These are phyloP conservation scores for Scelioninae gen. 2 DNA, from an alignment of 2,888 invertebrate species.

Conservation along the genomic window DNA sequence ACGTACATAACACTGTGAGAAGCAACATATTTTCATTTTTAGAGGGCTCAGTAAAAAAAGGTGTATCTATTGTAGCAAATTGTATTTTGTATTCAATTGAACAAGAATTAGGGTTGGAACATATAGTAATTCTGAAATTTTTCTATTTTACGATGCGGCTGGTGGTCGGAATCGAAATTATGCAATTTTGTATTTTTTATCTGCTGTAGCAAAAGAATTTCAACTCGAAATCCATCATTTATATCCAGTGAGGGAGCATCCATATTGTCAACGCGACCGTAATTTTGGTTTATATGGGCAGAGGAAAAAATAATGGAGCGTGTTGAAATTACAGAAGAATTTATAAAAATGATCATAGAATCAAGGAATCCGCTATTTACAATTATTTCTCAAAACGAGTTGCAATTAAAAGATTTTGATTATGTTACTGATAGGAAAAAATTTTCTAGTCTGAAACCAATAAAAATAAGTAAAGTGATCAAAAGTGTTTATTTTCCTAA, in stretches of 20 bases:
- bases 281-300: slow-evolving; percentile 56
- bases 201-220: slow-evolving; percentile 28
- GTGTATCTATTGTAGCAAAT: slow-evolving; percentile 44
- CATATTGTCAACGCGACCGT: slow-evolving; percentile 37
- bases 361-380: slow-evolving; percentile 35
- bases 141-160: slow-evolving; percentile 53
- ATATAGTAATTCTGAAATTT: slow-evolving; percentile 42
- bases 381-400: too few relatives aligned
- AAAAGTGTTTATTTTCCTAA: too few relatives aligned
- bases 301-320: slow-evolving; percentile 24
- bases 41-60: slow-evolving; percentile 49
- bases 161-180: slow-evolving; percentile 56
- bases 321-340: slow-evolving; percentile 42
- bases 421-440: too few relatives aligned
- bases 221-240: slow-evolving; percentile 55
- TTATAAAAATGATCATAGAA: slow-evolving; percentile 37
- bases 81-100: slow-evolving; percentile 33
- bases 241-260: slow-evolving; percentile 45
- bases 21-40: slow-evolving; percentile 49
- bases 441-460: too few relatives aligned
- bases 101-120: slow-evolving; percentile 34
- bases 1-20: slow-evolving; percentile 30
- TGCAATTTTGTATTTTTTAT: slow-evolving; percentile 20
- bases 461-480: too few relatives aligned
- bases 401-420: too few relatives aligned